Evolutionary conservation across 2,797 vertebrate genomes (phyloP).

Genomic region (Artibeus lituratus): DNA sequence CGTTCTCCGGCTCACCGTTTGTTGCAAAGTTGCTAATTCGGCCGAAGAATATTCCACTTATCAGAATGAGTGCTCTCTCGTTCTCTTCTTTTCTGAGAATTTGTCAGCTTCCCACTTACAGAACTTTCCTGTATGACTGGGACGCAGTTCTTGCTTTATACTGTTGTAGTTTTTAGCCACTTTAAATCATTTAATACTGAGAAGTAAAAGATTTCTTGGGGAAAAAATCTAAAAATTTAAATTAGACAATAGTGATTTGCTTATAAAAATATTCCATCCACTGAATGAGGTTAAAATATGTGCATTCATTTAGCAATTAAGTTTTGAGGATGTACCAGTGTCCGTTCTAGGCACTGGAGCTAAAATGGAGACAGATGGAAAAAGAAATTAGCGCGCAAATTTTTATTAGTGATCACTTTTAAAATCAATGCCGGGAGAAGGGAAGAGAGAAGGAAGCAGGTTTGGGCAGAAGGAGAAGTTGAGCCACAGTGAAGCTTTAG

Average conservation of each 20-base stretch:
- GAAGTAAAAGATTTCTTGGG: not conserved
- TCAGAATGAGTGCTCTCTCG: not conserved
- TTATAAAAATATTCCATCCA: slow-evolving; percentile 6
- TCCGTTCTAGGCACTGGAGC: not conserved
- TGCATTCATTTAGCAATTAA: not conserved
- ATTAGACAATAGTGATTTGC: not conserved
- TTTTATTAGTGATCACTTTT: too few relatives aligned
- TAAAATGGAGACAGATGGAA: not conserved
- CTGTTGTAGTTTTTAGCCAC: not conserved
- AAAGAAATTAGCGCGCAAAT: too few relatives aligned
- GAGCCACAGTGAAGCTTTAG: not conserved
- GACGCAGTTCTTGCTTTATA: not conserved
- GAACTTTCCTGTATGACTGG: not conserved
- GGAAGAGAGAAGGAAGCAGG: too few relatives aligned
- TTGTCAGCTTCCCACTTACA: not conserved
- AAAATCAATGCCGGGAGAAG: too few relatives aligned
- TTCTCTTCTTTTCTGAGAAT: not conserved
- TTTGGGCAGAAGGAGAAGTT: too few relatives aligned
- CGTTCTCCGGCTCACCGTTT: slow-evolving; percentile 45
- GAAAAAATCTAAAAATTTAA: not conserved
- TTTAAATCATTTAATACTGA: not conserved
- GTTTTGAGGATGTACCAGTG: not conserved
- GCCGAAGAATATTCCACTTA: not conserved
- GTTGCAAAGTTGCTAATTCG: slow-evolving; percentile 61
- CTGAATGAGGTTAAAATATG: not conserved